phyloP scores from a whole-genome alignment of 2,797 vertebrate genomes.

The Hirundo rustica region DNA sequence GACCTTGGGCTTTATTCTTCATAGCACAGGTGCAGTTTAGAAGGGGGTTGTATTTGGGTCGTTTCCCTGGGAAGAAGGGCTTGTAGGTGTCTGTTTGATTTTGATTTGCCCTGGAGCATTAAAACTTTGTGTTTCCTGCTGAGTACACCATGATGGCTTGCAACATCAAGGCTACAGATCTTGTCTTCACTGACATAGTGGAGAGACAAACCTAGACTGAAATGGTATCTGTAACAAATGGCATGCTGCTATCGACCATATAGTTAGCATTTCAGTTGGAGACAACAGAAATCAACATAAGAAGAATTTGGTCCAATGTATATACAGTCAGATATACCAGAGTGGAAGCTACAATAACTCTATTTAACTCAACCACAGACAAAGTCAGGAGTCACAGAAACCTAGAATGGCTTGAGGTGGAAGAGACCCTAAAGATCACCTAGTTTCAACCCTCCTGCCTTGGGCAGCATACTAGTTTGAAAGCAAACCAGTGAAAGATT shows the following conservation, averaged over 20 bases:
- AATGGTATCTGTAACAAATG: neutral
- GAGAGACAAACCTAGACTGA: neutral
- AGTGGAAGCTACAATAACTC: neutral
- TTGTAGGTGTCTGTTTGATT: neutral
- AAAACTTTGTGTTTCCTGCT: neutral
- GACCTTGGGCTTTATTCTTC: neutral
- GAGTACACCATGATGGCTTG: neutral
- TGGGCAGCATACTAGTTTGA: neutral
- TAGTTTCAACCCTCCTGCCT: neutral
- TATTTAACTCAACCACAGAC: neutral
- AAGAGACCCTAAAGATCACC: neutral
- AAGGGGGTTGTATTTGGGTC: fast-evolving
- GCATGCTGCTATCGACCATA: fast-evolving
- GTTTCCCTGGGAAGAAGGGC: neutral
- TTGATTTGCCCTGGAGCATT: neutral
- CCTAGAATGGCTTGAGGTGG: neutral
- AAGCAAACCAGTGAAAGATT: neutral
- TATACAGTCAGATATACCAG: neutral
- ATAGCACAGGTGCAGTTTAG: neutral
- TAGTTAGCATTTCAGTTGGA: neutral
- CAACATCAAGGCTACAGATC: neutral
- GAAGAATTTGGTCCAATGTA: neutral
- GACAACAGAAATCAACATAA: neutral
- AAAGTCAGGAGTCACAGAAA: neutral
- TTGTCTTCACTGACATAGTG: neutral